Conservation (phyloP, 2,888 invertebrate genomes). For the Bimastos eiseni region DNA sequence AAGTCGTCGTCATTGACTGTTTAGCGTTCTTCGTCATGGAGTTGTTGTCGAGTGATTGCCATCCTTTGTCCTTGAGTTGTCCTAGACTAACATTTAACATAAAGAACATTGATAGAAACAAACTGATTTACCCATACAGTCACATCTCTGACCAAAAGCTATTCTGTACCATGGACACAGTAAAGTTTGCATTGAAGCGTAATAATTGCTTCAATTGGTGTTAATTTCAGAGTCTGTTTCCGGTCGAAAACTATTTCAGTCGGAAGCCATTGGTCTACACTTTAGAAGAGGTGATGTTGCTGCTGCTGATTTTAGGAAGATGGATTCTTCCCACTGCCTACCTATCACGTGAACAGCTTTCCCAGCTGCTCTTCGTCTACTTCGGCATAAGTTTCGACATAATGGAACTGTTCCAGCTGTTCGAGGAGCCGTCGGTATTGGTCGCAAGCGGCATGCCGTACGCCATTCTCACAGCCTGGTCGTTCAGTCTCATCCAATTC, state of each 20-base stretch:
- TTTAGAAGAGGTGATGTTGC: constrained; percentile 53
- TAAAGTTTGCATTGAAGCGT: neutral
- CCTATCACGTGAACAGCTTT: constrained; percentile 59
- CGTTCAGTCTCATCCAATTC: constrained; percentile 59
- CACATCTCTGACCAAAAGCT: neutral
- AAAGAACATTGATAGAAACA: neutral
- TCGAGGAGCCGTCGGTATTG: constrained; percentile 50
- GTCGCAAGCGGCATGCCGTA: constrained; percentile 49
- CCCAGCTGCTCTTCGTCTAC: constrained; percentile 61
- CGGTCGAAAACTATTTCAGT: constrained; percentile 45
- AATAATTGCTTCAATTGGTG: neutral
- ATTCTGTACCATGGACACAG: neutral
- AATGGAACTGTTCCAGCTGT: constrained; percentile 52
- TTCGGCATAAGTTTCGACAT: constrained; percentile 60
- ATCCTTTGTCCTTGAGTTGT: neutral
- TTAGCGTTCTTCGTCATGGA: too few relatives aligned
- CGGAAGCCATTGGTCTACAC: constrained; percentile 49
- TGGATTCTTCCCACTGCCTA: constrained; percentile 56
- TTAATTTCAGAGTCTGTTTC: constrained; percentile 43
- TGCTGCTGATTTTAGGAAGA: constrained; percentile 52
- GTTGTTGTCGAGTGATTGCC: too few relatives aligned
- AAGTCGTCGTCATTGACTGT: too few relatives aligned
- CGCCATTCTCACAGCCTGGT: constrained; percentile 63
- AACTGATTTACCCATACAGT: neutral
- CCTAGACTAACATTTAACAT: neutral